Evolutionary conservation across 2,888 invertebrate species (phyloP).

Genomic region (Tiphia femorata): DNA sequence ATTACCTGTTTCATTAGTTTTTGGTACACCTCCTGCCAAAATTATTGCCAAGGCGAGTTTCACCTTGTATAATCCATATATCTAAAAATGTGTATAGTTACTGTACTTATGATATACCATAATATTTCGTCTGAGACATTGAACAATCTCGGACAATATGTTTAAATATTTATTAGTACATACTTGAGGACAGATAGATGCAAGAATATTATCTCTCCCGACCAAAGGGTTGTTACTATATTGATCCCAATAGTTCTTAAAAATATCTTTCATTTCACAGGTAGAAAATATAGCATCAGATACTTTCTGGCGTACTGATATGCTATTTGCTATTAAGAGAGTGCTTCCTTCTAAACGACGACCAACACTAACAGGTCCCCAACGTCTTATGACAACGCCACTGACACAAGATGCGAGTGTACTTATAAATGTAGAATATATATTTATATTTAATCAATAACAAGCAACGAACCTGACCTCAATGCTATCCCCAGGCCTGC

Average conservation of each 20-base stretch:
- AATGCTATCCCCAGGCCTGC: constrained; percentile 91
- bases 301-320: constrained; percentile 57
- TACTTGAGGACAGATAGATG: constrained; percentile 88
- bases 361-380: constrained; percentile 75
- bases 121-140: background rate
- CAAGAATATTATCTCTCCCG: constrained; percentile 83
- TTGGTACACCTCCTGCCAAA: constrained; percentile 73
- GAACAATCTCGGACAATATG: no score
- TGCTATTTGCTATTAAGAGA: constrained; percentile 61
- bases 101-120: no score
- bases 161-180: constrained; percentile 7
- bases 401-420: no score
- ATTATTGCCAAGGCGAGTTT: constrained; percentile 86
- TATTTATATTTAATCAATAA: background rate
- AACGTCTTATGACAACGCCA: constrained; percentile 82
- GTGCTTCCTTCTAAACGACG: constrained; percentile 75
- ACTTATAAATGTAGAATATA: constrained; percentile 4
- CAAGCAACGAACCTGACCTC: constrained; percentile 77
- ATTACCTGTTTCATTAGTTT: constrained; percentile 69
- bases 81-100: constrained; percentile 59
- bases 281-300: constrained; percentile 54
- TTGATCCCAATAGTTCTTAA: constrained; percentile 80
- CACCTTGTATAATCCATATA: constrained; percentile 89
- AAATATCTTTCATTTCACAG: constrained; percentile 77
- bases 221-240: constrained; percentile 76